Conservation (phyloP, 2,113 vertebrate species). For the Petrocephalus zakoni region DNA sequence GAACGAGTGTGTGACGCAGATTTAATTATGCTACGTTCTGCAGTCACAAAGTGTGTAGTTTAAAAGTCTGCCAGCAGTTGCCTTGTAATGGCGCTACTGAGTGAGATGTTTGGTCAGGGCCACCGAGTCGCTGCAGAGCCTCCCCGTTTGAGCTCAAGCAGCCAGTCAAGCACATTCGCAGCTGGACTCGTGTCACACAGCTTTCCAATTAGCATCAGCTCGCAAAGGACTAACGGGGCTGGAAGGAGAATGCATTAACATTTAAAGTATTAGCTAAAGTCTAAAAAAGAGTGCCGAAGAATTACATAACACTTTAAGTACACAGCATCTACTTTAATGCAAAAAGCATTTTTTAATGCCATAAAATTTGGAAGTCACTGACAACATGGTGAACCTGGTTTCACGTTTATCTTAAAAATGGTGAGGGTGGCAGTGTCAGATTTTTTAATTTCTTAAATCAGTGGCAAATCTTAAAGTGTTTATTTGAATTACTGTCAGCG, state of each 20-base stretch:
- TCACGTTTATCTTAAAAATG: background rate
- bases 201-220: background rate
- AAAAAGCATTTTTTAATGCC: constrained; percentile 13
- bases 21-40: constrained; percentile 45
- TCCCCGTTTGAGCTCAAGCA: background rate
- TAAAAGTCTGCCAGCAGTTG: constrained; percentile 25
- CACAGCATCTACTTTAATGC: constrained; percentile 29
- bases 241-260: constrained; percentile 30
- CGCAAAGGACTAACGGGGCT: constrained; percentile 6
- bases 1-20: constrained; percentile 32
- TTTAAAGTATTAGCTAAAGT: constrained; percentile 28
- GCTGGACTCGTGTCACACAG: background rate
- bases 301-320: constrained; percentile 37
- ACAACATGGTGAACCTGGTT: background rate
- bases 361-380: background rate
- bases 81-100: constrained; percentile 30
- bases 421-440: background rate
- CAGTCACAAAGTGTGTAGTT: constrained; percentile 20
- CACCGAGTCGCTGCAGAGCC: background rate
- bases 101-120: constrained; percentile 25
- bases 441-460: constrained; percentile 9
- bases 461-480: constrained; percentile 3
- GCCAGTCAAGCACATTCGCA: background rate
- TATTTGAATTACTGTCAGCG: constrained; percentile 14
- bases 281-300: constrained; percentile 16